Conservation (phyloP, 2,888 invertebrate species). For the Dinocampus coccinellae region DNA sequence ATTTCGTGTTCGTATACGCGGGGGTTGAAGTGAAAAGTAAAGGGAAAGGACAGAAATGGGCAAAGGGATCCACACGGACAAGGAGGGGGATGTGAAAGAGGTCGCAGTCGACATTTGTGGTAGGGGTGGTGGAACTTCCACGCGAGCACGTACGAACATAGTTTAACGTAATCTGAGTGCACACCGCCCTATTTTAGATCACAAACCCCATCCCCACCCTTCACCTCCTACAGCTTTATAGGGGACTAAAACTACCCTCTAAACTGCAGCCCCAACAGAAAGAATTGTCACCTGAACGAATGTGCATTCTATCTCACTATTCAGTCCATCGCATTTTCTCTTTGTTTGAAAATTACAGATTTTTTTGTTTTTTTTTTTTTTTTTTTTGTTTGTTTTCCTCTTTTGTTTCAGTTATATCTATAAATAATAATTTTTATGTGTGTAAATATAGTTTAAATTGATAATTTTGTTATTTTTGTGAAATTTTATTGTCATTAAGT, state of each 20-base stretch:
- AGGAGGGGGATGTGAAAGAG: constrained; percentile 51
- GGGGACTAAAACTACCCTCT: constrained; percentile 28
- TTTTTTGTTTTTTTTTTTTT: too few relatives aligned
- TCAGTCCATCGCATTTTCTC: constrained; percentile 57
- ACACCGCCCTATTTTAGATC: constrained; percentile 63
- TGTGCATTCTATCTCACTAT: constrained; percentile 38
- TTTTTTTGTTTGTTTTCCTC: not conserved
- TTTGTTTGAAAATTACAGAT: not conserved
- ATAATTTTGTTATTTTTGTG: not conserved
- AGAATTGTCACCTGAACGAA: constrained; percentile 64
- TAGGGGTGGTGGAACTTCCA: constrained; percentile 58
- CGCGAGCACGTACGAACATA: constrained; percentile 69
- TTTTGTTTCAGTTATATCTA: not conserved
- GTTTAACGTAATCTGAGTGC: constrained; percentile 70
- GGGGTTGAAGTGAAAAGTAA: constrained; percentile 34
- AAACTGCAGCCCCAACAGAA: constrained; percentile 33
- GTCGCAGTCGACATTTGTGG: constrained; percentile 28
- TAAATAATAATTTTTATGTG: too few relatives aligned
- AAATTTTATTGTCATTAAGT: too few relatives aligned
- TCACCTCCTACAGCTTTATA: constrained; percentile 40
- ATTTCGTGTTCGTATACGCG: constrained; percentile 62
- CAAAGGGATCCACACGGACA: not conserved
- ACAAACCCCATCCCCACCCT: too few relatives aligned
- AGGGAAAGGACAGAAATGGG: constrained; percentile 31
- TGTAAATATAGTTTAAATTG: not conserved